Evolutionary conservation across 35 echinoderm and acorn worm genomes (phyloP), one percentile per base, ranked within the genome.

Genomic region (Apostichopus japonicus): DNA sequence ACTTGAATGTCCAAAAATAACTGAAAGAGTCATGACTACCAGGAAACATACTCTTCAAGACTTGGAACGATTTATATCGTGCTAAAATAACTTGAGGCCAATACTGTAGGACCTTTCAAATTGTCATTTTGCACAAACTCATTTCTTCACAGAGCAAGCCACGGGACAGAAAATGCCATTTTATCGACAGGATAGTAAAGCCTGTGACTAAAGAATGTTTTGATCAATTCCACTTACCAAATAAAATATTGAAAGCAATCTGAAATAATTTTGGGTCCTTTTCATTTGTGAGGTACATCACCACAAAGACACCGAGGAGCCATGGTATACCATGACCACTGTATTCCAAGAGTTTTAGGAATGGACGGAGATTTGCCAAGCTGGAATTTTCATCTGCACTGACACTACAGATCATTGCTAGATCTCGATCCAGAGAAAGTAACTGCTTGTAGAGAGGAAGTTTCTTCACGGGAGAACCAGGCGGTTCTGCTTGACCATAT

Each of bases 281-380:
- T 33, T 19, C 72, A 72, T 87, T 76, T 53, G 86, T 56, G 24
- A 67, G 77, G 55, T 92, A 92, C 72, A 96, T 56, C 0, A 83
- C 25, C 23, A 83, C 59, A 51, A 96, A 19, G 83, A 90, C 63
- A 44, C 83, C 90, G 16, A 84, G 17, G 14, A 97, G 65, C 96
- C 96, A 97, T 1, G 92, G 92, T 44, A 97, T 79, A 24, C 96
- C 96, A 93, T 97, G 96, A 0, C 96, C 96, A 88, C 77, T 90
- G 44, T 93, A 65, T 80, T 97, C 96, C 11, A 97, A 24, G 2
- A 97, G 57, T 65, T 95, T 93, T 54, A 95, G 87, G 16, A 95
- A 13, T 10, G 89, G 91, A 58, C 96, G 91, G 11, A 97, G 86
- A 33, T 25, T 65, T 3, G 80, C 94, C 19, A 73, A 54, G 4